Evolutionary conservation across 2,113 vertebrate species (phyloP).

Genomic region (Agapornis roseicollis): DNA sequence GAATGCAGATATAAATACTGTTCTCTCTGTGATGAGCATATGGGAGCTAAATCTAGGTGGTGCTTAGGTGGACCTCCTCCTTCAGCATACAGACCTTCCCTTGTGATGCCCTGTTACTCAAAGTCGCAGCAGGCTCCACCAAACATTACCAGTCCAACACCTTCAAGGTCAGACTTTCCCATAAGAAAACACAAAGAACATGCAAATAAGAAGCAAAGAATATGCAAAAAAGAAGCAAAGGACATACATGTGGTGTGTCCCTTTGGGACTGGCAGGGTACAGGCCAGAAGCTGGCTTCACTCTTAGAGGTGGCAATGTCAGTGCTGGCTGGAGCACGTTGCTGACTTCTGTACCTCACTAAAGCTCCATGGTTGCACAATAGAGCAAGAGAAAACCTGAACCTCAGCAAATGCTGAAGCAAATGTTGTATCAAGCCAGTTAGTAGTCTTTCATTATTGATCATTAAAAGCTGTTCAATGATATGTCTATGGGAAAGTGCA

Average conservation of each 20-base stretch:
- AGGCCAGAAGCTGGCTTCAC: not conserved
- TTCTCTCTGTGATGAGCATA: not conserved
- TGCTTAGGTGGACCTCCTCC: not conserved
- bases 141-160: not conserved
- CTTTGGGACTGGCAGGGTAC: not conserved
- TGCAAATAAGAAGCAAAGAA: not conserved
- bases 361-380: not conserved
- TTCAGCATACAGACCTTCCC: not conserved
- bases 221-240: not conserved
- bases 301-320: not conserved
- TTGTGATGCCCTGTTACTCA: not conserved
- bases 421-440: not conserved
- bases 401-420: not conserved
- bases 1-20: not conserved
- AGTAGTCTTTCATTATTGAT: not conserved
- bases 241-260: fast-evolving
- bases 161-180: not conserved
- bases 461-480: not conserved
- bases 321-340: not conserved
- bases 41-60: not conserved
- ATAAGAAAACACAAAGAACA: not conserved
- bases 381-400: not conserved
- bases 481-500: not conserved
- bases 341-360: not conserved
- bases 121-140: not conserved